These are phyloP conservation scores for Amia ocellicauda DNA, from an alignment of 2,113 vertebrate genomes.

Conservation along the genomic window DNA sequence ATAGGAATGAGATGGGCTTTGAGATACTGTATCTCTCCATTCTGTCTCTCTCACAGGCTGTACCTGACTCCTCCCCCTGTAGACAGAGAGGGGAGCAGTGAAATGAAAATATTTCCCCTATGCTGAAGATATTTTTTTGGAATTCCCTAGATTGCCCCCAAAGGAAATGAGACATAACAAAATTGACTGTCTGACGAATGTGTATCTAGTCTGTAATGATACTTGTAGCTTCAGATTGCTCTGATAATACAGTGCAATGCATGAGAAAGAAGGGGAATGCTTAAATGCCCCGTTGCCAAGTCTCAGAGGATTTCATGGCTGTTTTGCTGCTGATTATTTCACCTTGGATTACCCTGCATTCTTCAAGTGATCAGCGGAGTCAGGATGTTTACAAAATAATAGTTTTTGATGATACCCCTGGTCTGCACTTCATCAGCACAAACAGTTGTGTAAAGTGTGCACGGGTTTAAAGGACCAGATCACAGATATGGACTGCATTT, in stretches of 20 bases:
- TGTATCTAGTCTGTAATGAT: conserved; percentile 40
- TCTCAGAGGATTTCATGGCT: background rate
- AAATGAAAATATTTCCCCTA: background rate
- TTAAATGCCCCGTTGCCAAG: background rate
- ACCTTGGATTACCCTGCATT: background rate
- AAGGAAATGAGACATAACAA: conserved; percentile 43
- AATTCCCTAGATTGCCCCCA: conserved; percentile 25
- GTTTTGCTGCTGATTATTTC: no score
- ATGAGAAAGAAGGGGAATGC: background rate
- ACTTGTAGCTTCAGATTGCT: conserved; percentile 39
- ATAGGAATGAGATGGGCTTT: conserved; percentile 23
- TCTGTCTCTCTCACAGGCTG: background rate
- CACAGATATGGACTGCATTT: no score
- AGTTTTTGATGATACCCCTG: no score
- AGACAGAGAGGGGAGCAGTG: conserved; percentile 30
- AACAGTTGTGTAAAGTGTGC: no score
- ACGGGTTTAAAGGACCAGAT: no score
- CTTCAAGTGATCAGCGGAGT: no score
- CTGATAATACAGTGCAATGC: conserved; percentile 29
- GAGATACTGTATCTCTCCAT: background rate
- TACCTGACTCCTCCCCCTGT: background rate
- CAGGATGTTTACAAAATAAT: no score
- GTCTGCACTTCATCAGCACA: no score
- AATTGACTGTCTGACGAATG: conserved; percentile 38
- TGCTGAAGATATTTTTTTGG: background rate